phyloP scores from a whole-genome alignment of 2,113 vertebrate genomes.

The Edolisoma coerulescens region DNA sequence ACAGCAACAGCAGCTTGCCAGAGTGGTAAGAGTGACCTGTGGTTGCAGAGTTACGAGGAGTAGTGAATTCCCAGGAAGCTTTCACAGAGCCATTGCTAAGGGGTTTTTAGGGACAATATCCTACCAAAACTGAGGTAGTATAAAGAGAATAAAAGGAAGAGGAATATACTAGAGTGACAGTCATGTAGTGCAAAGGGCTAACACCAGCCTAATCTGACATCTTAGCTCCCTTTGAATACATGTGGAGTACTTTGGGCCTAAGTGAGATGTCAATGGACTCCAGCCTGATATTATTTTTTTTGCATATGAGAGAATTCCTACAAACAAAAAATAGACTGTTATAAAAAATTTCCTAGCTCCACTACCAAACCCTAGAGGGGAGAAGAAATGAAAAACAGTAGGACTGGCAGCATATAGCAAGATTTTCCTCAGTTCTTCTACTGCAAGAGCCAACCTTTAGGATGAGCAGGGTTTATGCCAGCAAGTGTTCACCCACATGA shows the following conservation, averaged over 20 bases:
- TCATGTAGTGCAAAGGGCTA: not conserved
- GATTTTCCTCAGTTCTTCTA: not conserved
- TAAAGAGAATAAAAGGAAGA: not conserved
- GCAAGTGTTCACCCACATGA: not conserved
- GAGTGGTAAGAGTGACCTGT: not conserved
- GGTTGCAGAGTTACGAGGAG: not conserved
- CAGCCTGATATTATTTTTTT: not conserved
- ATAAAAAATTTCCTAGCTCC: not conserved
- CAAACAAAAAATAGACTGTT: not conserved
- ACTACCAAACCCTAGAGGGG: not conserved
- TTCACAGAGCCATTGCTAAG: not conserved
- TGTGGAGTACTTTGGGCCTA: not conserved
- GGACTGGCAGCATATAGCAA: not conserved
- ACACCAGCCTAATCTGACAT: not conserved
- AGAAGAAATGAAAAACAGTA: not conserved
- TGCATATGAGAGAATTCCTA: not conserved
- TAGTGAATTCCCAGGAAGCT: not conserved
- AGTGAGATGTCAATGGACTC: not conserved
- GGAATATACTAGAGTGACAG: not conserved
- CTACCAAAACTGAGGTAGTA: not conserved
- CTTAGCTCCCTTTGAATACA: not conserved
- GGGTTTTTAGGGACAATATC: not conserved
- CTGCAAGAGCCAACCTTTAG: not conserved
- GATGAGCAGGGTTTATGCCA: not conserved
- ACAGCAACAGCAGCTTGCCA: not conserved